Percentiles rank a stretch among this genome's conserved stretches.
These are phyloP conservation scores for Chloroclysta siterata DNA, from an alignment of 2,888 invertebrate species.

Conservation along the genomic window DNA sequence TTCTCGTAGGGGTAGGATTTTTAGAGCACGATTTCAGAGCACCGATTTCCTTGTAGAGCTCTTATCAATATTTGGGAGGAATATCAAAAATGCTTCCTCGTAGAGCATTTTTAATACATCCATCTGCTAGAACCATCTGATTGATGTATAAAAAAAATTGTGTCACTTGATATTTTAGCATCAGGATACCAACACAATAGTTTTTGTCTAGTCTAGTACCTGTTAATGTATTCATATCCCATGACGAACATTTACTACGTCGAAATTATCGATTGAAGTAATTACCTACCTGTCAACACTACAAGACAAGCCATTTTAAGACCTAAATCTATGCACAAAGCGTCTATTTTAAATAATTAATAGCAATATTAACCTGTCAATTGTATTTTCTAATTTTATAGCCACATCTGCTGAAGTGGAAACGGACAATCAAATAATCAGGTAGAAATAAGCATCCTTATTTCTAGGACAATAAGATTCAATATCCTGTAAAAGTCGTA, in stretches of 20 bases:
- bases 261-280: slow-evolving; percentile 10
- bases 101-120: no score
- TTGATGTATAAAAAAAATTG: no score
- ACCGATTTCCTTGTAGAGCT: no score
- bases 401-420: slow-evolving; percentile 51
- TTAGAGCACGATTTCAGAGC: no score
- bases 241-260: slow-evolving; percentile 3
- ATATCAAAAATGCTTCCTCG: no score
- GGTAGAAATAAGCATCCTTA: not conserved
- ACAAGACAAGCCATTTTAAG: slow-evolving; percentile 1
- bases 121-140: no score
- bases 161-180: no score
- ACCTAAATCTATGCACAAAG: not conserved
- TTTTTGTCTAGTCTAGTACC: no score
- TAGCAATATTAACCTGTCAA: slow-evolving; percentile 20
- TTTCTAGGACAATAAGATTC: not conserved
- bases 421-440: slow-evolving; percentile 34
- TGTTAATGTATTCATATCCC: not conserved
- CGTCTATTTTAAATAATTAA: slow-evolving; percentile 4
- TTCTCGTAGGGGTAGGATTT: no score
- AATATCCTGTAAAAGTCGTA: not conserved
- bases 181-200: no score
- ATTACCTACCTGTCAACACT: slow-evolving; percentile 8
- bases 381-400: slow-evolving; percentile 35
- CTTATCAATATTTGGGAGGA: no score